Conservation (phyloP, 2,113 vertebrate species). For the Stomatorhinus ivindoensis region DNA sequence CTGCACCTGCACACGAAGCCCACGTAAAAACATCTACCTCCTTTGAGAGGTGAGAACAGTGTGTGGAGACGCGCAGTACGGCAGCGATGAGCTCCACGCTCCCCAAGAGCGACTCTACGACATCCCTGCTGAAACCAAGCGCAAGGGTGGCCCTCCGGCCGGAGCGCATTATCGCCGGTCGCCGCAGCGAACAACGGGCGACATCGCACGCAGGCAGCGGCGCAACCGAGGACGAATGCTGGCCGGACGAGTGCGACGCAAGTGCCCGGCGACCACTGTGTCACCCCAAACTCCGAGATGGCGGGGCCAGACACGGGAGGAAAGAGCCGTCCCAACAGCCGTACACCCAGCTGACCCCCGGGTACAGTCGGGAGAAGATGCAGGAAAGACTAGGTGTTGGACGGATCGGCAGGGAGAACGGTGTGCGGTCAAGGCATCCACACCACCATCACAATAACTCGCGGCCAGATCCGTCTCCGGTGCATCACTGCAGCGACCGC, state of each 20-base stretch:
- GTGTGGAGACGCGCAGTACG: neutral
- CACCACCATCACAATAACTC: conserved; percentile 35
- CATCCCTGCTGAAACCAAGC: conserved; percentile 67
- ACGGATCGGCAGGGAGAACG: conserved; percentile 38
- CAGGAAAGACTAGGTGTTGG: conserved; percentile 28
- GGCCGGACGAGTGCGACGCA: conserved; percentile 64
- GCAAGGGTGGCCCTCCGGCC: conserved; percentile 43
- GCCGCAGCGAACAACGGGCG: conserved; percentile 36
- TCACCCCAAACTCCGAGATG: conserved; percentile 62
- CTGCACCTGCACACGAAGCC: conserved; percentile 39
- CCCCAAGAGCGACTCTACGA: conserved; percentile 80
- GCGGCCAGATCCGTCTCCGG: conserved; percentile 33
- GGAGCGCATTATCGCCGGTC: conserved; percentile 38
- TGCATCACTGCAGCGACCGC: conserved; percentile 34
- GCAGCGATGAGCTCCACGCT: conserved; percentile 73
- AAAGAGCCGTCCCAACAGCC: conserved; percentile 41
- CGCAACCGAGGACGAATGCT: conserved; percentile 35
- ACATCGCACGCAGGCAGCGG: conserved; percentile 40
- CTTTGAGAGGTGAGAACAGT: conserved; percentile 16
- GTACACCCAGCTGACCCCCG: conserved; percentile 31
- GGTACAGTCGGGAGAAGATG: conserved; percentile 34
- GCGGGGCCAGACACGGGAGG: conserved; percentile 37
- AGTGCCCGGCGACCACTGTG: conserved; percentile 83
- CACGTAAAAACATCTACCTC: conserved; percentile 17
- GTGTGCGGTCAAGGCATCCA: conserved; percentile 42